Percentiles rank a stretch among this genome's conserved stretches.
Conservation (phyloP, 2,113 vertebrate genomes). For the Pteropus alecto region DNA sequence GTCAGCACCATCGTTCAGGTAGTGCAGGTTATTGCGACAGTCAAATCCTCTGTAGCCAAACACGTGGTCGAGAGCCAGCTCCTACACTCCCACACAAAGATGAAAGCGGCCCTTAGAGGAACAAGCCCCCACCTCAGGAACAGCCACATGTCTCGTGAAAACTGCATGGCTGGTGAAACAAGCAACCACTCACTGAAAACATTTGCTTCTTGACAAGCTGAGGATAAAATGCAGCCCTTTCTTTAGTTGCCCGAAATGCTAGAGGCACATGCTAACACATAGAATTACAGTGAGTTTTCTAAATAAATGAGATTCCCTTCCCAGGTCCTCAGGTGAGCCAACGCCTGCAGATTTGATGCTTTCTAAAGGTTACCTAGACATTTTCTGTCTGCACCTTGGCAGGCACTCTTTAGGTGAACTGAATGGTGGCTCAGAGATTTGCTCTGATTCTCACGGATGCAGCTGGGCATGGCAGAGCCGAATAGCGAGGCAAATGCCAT, state of each 20-base stretch:
- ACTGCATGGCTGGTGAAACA: not conserved
- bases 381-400: not conserved
- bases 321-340: not conserved
- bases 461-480: not conserved
- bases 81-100: conserved; percentile 80
- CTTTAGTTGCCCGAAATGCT: not conserved
- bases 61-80: conserved; percentile 94
- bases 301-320: not conserved
- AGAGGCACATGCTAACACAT: rapidly evolving
- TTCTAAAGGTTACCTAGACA: not conserved
- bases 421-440: not conserved
- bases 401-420: not conserved
- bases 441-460: not conserved
- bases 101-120: not conserved
- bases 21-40: conserved; percentile 98
- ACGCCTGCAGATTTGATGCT: not conserved
- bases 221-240: not conserved
- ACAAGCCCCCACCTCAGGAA: not conserved
- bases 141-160: rapidly evolving
- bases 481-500: not conserved
- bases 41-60: conserved; percentile 98
- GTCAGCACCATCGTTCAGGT: conserved; percentile 95
- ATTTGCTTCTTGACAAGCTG: not conserved
- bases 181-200: not conserved
- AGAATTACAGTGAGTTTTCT: not conserved